A percentile compares a stretch with the other conserved stretches of the same genome.
Evolutionary conservation across 2,888 invertebrate species (phyloP).

Genomic region (Dione juno): DNA sequence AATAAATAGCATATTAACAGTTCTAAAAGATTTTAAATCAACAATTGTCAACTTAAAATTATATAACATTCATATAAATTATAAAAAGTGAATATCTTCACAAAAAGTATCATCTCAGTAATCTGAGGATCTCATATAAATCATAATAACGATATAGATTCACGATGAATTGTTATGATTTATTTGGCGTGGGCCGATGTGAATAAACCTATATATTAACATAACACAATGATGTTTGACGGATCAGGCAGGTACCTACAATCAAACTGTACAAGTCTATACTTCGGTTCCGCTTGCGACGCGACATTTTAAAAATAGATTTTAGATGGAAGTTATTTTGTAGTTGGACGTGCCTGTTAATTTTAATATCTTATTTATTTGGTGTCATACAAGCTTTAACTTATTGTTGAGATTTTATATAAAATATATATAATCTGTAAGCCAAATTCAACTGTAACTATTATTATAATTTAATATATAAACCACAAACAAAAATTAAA

Average conservation of each 20-base stretch:
- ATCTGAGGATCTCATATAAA: slow-evolving; percentile 42
- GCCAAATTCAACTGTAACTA: no score
- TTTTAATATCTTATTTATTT: no score
- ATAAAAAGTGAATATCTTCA: slow-evolving; percentile 19
- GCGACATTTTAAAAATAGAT: not conserved
- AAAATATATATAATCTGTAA: no score
- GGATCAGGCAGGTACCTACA: slow-evolving; percentile 73
- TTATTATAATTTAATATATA: no score
- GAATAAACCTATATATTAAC: slow-evolving; percentile 58
- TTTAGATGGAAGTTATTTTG: not conserved
- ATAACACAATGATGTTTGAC: slow-evolving; percentile 76
- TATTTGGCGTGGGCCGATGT: slow-evolving; percentile 57
- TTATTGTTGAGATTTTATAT: no score
- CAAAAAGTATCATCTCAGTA: slow-evolving; percentile 38
- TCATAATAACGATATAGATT: slow-evolving; percentile 49
- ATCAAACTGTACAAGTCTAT: slow-evolving; percentile 43
- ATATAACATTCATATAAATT: slow-evolving; percentile 1
- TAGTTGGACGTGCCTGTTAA: not conserved
- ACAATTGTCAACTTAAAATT: slow-evolving; percentile 12
- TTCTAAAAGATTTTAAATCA: not conserved
- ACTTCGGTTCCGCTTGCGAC: slow-evolving; percentile 1
- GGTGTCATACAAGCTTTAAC: no score
- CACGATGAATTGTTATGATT: slow-evolving; percentile 57
- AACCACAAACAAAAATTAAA: no score
- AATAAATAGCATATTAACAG: no score